These are phyloP conservation scores for Coecobrya sp. DNA, from an alignment of 2,888 invertebrate species.

Conservation along the genomic window DNA sequence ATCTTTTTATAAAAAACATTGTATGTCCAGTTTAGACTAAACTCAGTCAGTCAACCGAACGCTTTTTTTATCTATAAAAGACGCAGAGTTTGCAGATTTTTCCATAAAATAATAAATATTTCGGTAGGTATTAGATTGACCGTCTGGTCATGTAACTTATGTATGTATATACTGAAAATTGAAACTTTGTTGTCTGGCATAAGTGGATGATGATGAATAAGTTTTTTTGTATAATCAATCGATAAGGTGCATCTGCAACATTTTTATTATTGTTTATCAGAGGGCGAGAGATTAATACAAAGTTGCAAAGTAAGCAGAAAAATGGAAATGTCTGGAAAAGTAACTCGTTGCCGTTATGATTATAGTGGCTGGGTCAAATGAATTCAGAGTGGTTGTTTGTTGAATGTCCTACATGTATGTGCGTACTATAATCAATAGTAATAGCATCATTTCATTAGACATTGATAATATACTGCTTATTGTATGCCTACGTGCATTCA, in stretches of 20 bases:
- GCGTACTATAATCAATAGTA: not conserved
- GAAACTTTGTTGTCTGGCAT: constrained; percentile 49
- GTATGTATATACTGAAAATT: constrained; percentile 6
- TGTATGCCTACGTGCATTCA: constrained; percentile 52
- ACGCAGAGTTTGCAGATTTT: constrained; percentile 73
- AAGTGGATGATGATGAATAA: constrained; percentile 16
- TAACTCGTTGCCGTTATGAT: not conserved
- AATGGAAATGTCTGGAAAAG: constrained; percentile 57
- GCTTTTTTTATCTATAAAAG: constrained; percentile 70
- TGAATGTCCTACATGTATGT: not conserved
- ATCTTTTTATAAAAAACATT: not conserved
- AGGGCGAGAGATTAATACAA: constrained; percentile 58
- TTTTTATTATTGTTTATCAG: constrained; percentile 54
- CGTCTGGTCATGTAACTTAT: constrained; percentile 44
- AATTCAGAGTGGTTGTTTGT: constrained; percentile 25
- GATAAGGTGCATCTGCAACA: constrained; percentile 66
- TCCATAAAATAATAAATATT: constrained; percentile 58
- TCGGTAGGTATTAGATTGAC: constrained; percentile 18
- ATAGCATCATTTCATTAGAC: too few relatives aligned
- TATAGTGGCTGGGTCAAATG: constrained; percentile 64
- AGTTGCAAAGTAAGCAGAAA: constrained; percentile 70
- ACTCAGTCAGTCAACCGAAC: not conserved
- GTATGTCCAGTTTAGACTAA: constrained; percentile 66
- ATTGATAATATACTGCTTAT: constrained; percentile 33
- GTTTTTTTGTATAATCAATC: constrained; percentile 10